Base-by-base conservation (phyloP, 2,113 vertebrate species). In the Macrotus californicus region DNA sequence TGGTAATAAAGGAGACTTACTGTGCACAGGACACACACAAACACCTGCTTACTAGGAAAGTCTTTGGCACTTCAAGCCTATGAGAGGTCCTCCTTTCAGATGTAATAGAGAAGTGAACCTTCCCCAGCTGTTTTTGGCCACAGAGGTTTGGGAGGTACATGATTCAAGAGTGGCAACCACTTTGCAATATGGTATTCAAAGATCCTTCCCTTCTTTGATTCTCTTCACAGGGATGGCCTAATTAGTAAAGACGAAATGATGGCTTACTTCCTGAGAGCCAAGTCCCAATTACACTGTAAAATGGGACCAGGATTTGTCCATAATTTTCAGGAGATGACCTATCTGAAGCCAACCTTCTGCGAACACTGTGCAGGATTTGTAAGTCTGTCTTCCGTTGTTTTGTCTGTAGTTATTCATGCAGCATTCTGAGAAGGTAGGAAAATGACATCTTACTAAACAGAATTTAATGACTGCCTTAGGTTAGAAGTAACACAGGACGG, bases 221-320 rank as follows among this genome's bases (percentile, higher is more conserved):
- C 86, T 95, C 43, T 81, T 89, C 64, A 95, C 97, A 99, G 99
- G 98, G 99, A 99, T 94, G 99, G 99, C 14, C 98, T 99, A 79
- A 99, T 99, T 97, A 99, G 99, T 98, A 99, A 99, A 98, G 99
- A 99, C 92, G 99, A 99, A 98, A 99, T 99, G 99, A 99, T 99
- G 97, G 99, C 99, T 13, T 99, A 99, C 97, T 99, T 99, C 98
- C 98, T 99, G 76, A 98, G 99, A 93, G 99, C 99, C 21, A 99
- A 99, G 98, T 99, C 99, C 3, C 98, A 99, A 83, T 99, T 99
- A 46, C 99, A 99, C 97, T 99, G 99, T 97, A 99, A 99, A 98
- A 99, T 99, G 99, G 99, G 99, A 70, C 99, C 99, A 3, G 99
- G 99, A n/a, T 99, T 99, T 97, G 97, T 99, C 94, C 99, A 99